Percentiles rank a stretch among this genome's conserved stretches.
Conservation (phyloP, 2,797 vertebrate species). For the Eremophila alpestris region DNA sequence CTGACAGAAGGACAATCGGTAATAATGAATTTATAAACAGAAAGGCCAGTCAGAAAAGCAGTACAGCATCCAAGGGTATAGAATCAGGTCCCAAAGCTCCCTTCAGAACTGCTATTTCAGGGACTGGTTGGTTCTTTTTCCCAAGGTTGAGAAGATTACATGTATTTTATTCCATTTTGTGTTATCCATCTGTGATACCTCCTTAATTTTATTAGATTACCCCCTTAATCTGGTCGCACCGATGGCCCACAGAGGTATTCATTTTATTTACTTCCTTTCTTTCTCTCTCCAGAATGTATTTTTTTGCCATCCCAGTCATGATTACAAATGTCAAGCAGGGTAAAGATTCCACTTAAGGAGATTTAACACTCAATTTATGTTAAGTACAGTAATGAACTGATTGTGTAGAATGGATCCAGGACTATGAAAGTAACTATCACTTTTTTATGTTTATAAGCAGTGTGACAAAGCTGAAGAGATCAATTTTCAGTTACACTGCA, state of each 20-base stretch:
- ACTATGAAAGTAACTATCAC: neutral
- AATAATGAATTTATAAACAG: neutral
- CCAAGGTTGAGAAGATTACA: neutral
- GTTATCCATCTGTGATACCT: neutral
- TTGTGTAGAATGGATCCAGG: neutral
- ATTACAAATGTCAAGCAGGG: neutral
- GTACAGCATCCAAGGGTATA: neutral
- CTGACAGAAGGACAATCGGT: neutral
- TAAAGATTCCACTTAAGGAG: neutral
- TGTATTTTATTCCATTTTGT: neutral
- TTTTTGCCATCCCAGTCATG: neutral
- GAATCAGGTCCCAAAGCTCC: neutral
- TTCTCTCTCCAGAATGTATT: neutral
- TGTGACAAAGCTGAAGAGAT: neutral
- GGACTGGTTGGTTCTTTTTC: neutral
- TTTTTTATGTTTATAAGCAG: neutral
- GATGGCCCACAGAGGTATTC: neutral
- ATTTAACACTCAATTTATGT: neutral
- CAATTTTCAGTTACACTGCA: neutral
- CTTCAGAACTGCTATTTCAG: neutral
- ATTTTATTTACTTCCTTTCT: neutral
- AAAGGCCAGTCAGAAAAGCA: neutral
- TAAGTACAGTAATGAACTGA: slow-evolving; percentile 5
- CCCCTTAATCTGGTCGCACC: neutral
- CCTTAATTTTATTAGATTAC: neutral